Evolutionary conservation across 2,797 vertebrate species (phyloP).

Genomic region (Myiothlypis coronata): DNA sequence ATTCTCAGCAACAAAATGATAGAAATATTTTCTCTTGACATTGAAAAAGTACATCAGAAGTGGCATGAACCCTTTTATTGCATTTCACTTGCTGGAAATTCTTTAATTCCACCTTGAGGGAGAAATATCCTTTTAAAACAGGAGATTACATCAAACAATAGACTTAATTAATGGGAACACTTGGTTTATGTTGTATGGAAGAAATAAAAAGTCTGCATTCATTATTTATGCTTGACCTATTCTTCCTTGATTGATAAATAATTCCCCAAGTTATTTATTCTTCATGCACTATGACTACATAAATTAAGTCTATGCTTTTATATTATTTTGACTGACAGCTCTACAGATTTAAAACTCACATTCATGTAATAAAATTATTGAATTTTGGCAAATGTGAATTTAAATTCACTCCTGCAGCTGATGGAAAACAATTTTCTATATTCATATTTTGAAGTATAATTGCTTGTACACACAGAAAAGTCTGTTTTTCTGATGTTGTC

Average conservation of each 20-base stretch:
- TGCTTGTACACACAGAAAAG: not conserved
- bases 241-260: not conserved
- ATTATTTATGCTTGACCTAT: not conserved
- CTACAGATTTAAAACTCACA: not conserved
- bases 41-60: not conserved
- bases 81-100: not conserved
- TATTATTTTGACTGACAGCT: not conserved
- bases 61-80: not conserved
- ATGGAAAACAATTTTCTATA: not conserved
- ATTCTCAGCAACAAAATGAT: not conserved
- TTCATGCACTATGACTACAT: not conserved
- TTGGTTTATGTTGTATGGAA: not conserved
- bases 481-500: not conserved
- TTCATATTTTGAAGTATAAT: not conserved
- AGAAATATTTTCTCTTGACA: not conserved
- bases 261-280: not conserved
- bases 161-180: not conserved
- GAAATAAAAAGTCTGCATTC: not conserved
- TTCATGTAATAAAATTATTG: not conserved
- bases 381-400: not conserved
- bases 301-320: not conserved
- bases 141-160: not conserved
- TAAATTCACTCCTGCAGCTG: not conserved
- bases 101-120: not conserved
- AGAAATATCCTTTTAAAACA: not conserved